Percentiles rank a stretch among this genome's conserved stretches.
Conservation (phyloP, 1,140 invertebrate species). For the Armadillidium nasatum region DNA sequence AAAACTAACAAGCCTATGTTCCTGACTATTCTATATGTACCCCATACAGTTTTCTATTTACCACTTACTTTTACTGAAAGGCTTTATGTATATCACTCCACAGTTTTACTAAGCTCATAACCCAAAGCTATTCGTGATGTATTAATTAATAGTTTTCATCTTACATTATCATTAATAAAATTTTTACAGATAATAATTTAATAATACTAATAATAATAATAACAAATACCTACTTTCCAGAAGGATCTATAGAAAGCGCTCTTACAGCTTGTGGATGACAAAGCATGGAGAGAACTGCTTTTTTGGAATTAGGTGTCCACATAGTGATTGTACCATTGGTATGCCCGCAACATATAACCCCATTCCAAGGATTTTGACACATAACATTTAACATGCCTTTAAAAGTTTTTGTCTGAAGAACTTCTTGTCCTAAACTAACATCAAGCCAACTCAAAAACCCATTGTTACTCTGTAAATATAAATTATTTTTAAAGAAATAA, state of each 20-base stretch:
- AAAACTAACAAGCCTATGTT: no score
- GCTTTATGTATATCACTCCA: no score
- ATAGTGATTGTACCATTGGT: constrained; percentile 83
- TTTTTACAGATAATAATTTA: no score
- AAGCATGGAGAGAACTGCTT: constrained; percentile 84
- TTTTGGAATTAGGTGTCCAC: constrained; percentile 87
- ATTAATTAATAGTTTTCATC: no score
- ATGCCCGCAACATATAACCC: constrained; percentile 83
- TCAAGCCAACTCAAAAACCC: constrained; percentile 89
- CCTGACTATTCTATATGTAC: no score
- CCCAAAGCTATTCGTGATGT: no score
- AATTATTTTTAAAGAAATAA: no score
- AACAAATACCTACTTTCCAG: constrained; percentile 63
- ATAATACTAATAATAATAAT: neutral
- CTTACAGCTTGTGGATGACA: constrained; percentile 79
- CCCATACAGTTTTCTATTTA: no score
- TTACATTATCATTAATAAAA: no score
- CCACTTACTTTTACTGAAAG: no score
- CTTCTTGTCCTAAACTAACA: constrained; percentile 85
- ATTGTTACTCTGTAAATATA: constrained; percentile 56
- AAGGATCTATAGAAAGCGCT: constrained; percentile 74
- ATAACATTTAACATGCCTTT: constrained; percentile 72
- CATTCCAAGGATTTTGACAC: constrained; percentile 94
- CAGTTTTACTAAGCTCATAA: no score
- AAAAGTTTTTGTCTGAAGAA: constrained; percentile 67